Evolutionary conservation across 2,888 invertebrate genomes (phyloP).

Genomic region (Notocelia uddmanniana): DNA sequence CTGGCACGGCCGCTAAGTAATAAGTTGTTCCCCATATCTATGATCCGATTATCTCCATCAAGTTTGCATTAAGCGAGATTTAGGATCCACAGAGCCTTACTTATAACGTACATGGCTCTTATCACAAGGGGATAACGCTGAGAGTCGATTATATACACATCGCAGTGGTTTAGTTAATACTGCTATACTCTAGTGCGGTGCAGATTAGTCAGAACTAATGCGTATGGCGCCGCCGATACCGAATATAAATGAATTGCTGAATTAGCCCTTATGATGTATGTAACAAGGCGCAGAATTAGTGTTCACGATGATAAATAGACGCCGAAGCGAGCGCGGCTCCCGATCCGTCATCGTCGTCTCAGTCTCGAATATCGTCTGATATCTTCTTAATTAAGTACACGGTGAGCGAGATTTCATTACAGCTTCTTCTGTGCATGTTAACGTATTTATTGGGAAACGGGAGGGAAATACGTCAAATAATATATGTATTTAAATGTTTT

Average conservation of each 20-base stretch:
- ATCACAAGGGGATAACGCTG: slow-evolving; percentile 13
- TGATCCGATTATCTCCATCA: slow-evolving; percentile 43
- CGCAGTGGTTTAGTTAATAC: slow-evolving; percentile 12
- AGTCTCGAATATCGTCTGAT: slow-evolving; percentile 19
- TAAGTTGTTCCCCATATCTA: slow-evolving; percentile 37
- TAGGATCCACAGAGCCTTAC: slow-evolving; percentile 3
- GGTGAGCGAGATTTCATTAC: slow-evolving; percentile 30
- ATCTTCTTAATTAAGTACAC: slow-evolving; percentile 33
- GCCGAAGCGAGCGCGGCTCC: slow-evolving; percentile 1
- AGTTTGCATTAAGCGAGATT: slow-evolving; percentile 41
- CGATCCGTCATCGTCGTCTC: slow-evolving; percentile 28
- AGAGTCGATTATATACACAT: neutral
- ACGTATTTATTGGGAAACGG: slow-evolving; percentile 9
- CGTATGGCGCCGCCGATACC: slow-evolving; percentile 19
- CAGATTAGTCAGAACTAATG: slow-evolving; percentile 44
- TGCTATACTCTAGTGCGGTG: slow-evolving; percentile 27
- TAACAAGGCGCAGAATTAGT: slow-evolving; percentile 13
- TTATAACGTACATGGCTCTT: slow-evolving; percentile 11
- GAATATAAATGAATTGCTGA: slow-evolving; percentile 16
- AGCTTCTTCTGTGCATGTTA: neutral
- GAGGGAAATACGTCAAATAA: neutral
- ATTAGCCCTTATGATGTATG: slow-evolving; percentile 9
- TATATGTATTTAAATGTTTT: neutral
- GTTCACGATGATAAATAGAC: slow-evolving; percentile 22
- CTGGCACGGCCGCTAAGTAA: slow-evolving; percentile 31